phyloP scores from a whole-genome alignment of 2,113 vertebrate species.

The Phyllostomus hastatus region DNA sequence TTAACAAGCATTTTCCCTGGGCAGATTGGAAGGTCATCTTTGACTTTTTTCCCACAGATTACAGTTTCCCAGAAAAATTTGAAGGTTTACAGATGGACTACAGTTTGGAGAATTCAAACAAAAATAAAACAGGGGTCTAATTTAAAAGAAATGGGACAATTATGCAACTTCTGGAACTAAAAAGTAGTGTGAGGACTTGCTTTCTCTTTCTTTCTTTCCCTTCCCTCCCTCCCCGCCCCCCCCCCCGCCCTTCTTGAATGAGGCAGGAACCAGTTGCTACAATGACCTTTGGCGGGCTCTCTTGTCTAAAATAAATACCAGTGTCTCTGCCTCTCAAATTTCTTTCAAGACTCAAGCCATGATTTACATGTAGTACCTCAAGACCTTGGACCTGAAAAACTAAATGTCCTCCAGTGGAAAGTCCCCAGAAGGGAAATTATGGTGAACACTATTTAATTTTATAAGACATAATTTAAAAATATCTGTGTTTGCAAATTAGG shows the following conservation, averaged over 20 bases:
- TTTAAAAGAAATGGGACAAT: neutral
- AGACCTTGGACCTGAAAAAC: neutral
- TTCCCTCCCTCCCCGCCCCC: no score
- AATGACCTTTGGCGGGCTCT: neutral
- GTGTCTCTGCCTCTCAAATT: neutral
- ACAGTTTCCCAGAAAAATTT: neutral
- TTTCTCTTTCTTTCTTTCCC: no score
- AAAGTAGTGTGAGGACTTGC: neutral
- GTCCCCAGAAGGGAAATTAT: neutral
- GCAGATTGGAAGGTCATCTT: neutral
- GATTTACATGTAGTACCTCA: neutral
- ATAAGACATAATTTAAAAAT: slow-evolving; percentile 43
- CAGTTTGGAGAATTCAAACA: neutral
- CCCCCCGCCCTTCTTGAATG: rapidly evolving
- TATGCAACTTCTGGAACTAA: neutral
- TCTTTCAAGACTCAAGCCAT: neutral
- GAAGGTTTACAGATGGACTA: neutral
- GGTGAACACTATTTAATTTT: slow-evolving; percentile 31
- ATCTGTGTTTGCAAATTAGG: slow-evolving; percentile 58
- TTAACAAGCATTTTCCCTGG: neutral
- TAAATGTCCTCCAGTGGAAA: neutral
- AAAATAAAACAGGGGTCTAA: neutral
- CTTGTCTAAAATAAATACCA: neutral
- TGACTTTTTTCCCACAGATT: neutral
- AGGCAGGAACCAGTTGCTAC: neutral